Conservation (phyloP, 2,888 invertebrate species). For the Platycnemis pennipes region DNA sequence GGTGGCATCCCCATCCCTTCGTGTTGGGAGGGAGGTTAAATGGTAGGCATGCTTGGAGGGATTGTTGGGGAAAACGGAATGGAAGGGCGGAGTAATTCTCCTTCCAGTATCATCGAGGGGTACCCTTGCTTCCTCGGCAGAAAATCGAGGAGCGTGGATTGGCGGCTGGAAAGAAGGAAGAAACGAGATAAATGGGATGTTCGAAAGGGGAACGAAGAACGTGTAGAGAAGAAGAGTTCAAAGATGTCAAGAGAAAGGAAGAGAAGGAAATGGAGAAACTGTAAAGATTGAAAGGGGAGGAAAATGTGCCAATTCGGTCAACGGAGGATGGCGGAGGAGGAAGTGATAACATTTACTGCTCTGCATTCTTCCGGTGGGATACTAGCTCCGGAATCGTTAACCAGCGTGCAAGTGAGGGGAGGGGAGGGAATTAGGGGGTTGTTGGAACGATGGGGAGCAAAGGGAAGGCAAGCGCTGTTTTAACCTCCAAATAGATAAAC, state of each 20-base stretch:
- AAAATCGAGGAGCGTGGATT: background rate
- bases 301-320: background rate
- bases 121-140: background rate
- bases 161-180: background rate
- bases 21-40: too few species aligned
- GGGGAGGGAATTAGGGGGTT: background rate
- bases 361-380: background rate
- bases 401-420: background rate
- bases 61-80: background rate
- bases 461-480: background rate
- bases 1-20: background rate
- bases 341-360: conserved; percentile 12
- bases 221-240: background rate
- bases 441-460: background rate
- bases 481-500: too few species aligned
- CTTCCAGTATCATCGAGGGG: background rate
- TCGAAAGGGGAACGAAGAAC: background rate
- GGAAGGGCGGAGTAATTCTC: background rate
- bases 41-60: too few species aligned
- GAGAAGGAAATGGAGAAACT: background rate
- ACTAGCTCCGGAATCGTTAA: background rate
- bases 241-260: background rate
- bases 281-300: background rate
- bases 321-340: background rate
- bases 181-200: background rate